Percentiles rank a stretch among this genome's conserved stretches.
phyloP scores from a whole-genome alignment of 1,140 invertebrate species.

The Eriosoma lanigerum region DNA sequence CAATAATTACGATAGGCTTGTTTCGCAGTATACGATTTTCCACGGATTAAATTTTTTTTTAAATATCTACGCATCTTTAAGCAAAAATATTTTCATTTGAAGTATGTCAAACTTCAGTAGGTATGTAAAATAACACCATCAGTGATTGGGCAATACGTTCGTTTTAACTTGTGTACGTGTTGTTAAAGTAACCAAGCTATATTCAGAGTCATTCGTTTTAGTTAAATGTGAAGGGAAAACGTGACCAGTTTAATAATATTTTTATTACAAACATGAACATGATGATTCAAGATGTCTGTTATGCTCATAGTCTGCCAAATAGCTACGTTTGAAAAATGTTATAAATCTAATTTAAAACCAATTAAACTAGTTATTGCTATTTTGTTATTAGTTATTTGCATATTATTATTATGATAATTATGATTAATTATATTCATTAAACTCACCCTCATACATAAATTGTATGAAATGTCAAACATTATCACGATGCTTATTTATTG shows the following conservation, averaged over 20 bases:
- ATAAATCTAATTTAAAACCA: neutral
- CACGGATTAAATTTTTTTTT: neutral
- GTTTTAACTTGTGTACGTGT: neutral
- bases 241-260: conserved; percentile 10
- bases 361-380: neutral
- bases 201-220: neutral
- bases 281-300: neutral
- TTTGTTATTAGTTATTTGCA: no score
- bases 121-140: neutral
- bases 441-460: no score
- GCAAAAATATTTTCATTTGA: neutral
- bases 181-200: neutral
- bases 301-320: neutral
- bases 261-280: neutral
- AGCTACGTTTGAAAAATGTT: neutral
- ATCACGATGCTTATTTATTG: no score
- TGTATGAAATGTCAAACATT: neutral
- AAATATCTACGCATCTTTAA: neutral
- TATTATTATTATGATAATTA: no score
- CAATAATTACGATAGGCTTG: no score
- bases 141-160: neutral
- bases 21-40: neutral
- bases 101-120: neutral
- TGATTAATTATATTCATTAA: no score
- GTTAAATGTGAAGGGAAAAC: neutral